phyloP scores from a whole-genome alignment of 2,797 vertebrate species.

The Eulemur albifrons region DNA sequence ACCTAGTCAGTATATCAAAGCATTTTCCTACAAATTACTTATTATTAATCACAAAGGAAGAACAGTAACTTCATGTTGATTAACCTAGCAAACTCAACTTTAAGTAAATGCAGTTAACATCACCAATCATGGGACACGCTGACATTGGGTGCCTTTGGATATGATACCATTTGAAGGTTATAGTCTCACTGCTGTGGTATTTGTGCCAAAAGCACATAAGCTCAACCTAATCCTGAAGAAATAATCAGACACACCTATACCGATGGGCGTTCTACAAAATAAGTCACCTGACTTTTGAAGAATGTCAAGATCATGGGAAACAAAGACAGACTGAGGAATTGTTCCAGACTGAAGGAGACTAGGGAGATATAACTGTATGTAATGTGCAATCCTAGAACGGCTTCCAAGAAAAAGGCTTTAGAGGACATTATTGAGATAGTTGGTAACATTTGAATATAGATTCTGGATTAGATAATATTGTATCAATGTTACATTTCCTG shows the following conservation, averaged over 20 bases:
- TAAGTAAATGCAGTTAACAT: neutral
- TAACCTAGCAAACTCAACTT: neutral
- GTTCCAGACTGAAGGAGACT: neutral
- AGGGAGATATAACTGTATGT: neutral
- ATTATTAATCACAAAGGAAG: neutral
- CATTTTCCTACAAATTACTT: neutral
- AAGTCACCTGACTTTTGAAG: neutral
- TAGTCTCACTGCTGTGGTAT: fast-evolving
- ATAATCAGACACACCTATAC: neutral
- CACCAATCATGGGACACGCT: neutral
- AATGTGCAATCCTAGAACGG: neutral
- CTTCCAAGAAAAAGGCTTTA: neutral
- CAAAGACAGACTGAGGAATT: neutral
- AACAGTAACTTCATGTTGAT: neutral
- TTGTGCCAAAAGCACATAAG: neutral
- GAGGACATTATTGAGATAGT: neutral
- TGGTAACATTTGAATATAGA: neutral
- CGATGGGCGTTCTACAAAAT: neutral
- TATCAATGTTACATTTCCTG: neutral
- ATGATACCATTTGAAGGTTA: neutral
- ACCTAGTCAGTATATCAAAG: neutral
- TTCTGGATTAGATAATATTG: neutral
- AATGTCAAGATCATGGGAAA: neutral
- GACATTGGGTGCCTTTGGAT: neutral
- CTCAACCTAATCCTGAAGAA: neutral